phyloP scores from a whole-genome alignment of 2,888 invertebrate genomes.

The Pyrrhosoma nymphula region DNA sequence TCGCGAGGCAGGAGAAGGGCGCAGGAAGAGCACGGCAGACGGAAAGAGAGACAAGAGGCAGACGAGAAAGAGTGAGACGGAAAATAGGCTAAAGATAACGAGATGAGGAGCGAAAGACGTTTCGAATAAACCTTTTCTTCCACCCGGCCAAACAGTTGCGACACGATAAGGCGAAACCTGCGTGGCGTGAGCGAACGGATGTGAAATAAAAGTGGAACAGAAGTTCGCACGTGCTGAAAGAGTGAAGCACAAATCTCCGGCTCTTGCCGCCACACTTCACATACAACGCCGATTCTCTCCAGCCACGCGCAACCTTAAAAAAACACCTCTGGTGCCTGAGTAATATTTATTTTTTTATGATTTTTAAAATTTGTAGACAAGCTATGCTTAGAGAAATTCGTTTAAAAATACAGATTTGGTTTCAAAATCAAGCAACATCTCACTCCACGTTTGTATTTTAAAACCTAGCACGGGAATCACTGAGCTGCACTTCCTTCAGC shows the following conservation, averaged over 20 bases:
- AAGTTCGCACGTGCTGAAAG: not conserved
- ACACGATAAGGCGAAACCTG: not conserved
- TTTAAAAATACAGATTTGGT: no score
- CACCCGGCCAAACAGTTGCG: not conserved
- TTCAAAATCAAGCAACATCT: no score
- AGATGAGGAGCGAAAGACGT: constrained; percentile 5
- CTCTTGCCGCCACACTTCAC: not conserved
- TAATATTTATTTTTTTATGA: no score
- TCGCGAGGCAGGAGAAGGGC: no score
- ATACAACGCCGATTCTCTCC: not conserved
- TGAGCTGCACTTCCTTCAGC: no score
- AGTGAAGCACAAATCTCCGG: not conserved
- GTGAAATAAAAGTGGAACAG: not conserved
- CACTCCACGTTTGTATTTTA: no score
- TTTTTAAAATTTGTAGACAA: no score
- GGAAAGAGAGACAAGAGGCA: no score
- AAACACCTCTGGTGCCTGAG: no score
- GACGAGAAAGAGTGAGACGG: not conserved
- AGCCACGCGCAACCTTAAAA: not conserved
- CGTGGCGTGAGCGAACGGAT: not conserved
- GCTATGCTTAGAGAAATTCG: no score
- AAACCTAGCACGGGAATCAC: no score
- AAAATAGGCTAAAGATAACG: not conserved
- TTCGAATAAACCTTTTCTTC: not conserved
- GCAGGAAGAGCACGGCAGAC: no score